Percentiles rank a stretch among this genome's conserved stretches.
phyloP scores from a whole-genome alignment of 2,888 invertebrate species.

The Oconnorella tubifera region DNA sequence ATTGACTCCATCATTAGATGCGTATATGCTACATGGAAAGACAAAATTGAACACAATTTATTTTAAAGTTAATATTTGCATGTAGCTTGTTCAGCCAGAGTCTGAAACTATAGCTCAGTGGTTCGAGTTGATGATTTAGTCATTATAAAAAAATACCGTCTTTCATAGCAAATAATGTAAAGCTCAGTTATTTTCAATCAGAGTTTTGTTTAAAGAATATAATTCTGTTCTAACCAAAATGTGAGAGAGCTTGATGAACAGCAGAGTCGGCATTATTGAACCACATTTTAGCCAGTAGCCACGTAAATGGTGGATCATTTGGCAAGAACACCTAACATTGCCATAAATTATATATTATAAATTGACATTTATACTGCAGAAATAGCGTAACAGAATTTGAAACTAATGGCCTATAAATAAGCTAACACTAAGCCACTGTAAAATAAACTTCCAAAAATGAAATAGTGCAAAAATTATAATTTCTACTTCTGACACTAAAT shows the following conservation, averaged over 20 bases:
- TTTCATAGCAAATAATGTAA: too few species aligned
- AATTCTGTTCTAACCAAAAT: constrained; percentile 50
- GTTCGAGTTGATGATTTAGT: too few species aligned
- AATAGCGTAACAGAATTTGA: background rate
- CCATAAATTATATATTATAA: background rate
- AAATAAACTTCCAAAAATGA: background rate
- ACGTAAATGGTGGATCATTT: constrained; percentile 52
- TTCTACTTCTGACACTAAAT: too few species aligned
- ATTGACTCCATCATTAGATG: constrained; percentile 59
- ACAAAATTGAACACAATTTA: background rate
- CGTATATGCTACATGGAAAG: constrained; percentile 47
- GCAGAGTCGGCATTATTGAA: constrained; percentile 56
- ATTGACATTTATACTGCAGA: background rate
- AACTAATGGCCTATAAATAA: background rate
- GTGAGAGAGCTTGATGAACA: constrained; percentile 52
- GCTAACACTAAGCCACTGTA: background rate
- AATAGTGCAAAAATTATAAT: too few species aligned
- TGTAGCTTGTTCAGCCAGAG: too few species aligned
- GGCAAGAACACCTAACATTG: constrained; percentile 56
- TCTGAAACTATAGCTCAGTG: too few species aligned
- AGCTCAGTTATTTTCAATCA: too few species aligned
- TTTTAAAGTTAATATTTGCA: background rate
- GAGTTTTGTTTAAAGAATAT: too few species aligned
- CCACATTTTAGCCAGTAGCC: constrained; percentile 57
- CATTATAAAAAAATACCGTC: too few species aligned